phyloP scores from a whole-genome alignment of 2,113 vertebrate species.

The Sterna hirundo region DNA sequence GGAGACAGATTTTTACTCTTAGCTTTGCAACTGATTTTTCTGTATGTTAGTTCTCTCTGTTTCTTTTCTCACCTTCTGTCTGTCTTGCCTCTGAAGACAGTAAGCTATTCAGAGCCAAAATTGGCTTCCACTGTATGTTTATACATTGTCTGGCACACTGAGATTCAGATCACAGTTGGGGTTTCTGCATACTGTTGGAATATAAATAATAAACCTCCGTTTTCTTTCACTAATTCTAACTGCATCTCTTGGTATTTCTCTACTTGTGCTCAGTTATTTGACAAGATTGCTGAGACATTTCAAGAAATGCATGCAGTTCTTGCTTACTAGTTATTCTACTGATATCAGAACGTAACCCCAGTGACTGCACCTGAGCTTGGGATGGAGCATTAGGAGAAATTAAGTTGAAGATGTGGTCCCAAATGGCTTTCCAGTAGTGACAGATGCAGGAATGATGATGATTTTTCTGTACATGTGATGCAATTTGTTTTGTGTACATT shows the following conservation, averaged over 20 bases:
- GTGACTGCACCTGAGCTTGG: background rate
- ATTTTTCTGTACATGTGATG: background rate
- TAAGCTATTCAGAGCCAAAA: background rate
- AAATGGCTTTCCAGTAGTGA: background rate
- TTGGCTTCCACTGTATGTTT: background rate
- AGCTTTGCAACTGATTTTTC: background rate
- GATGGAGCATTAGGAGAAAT: background rate
- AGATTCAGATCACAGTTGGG: background rate
- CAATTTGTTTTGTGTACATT: background rate
- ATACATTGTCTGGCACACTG: background rate
- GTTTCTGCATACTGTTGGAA: background rate
- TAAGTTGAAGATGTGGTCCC: background rate
- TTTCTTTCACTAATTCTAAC: background rate
- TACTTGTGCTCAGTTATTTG: background rate
- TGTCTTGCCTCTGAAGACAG: background rate
- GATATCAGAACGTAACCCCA: background rate
- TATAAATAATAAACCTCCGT: background rate
- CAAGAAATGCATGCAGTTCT: accelerated
- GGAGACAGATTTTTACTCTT: background rate
- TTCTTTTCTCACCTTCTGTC: conserved; percentile 19
- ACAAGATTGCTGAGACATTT: background rate
- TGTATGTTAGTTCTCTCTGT: background rate
- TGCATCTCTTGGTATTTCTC: background rate
- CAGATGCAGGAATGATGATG: background rate
- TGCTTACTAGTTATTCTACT: background rate